Evolutionary conservation across 1,140 invertebrate species (phyloP), one percentile per base, ranked within the genome.

Genomic region (Zaprionus camerounensis): DNA sequence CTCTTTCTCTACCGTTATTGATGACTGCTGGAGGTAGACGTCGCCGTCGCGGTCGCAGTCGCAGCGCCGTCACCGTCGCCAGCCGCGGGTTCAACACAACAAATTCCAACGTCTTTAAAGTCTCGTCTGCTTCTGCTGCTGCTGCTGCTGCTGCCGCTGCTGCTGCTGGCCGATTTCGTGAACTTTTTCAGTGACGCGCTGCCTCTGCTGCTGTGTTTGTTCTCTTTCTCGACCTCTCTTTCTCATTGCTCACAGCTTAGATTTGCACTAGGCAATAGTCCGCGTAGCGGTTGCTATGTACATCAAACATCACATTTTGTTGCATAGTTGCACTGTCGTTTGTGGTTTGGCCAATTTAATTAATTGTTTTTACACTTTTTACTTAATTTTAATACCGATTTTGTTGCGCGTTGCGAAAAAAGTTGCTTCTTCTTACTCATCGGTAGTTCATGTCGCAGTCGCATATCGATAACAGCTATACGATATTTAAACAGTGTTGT

Each of bases 81-180:
- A 72, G 71, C 64, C 63, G 70, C 75, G 75, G 71, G 75, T 73
- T 70, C 71, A 81, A 80, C 80, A 78, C 68, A 81, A 78, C 68
- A 81, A 82, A 87, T 87, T 87, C 83, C 83, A 86, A 79, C 82
- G 82, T 84, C 82, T 84, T 87, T 67, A 71, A 76, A 76, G 68
- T 76, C 68, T 76, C 73, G 59, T 57, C 65, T 67, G 65, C 63
- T 67, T 64, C 71, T 66, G 71, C 57, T 49, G 56, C 71, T 56
- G 55, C 28, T 7, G 28, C 41, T 74, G 68, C 61, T 71, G 56
- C 71, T 56, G 55, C 28, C 28, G 28, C 41, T 74, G 68, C 61
- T 71, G 61, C 61, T 65, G 58, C 26, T 63, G 71, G 76, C 76
- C 69, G 41, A 67, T 65, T 74, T 78, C 13, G 66, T 78, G 76